phyloP scores from a whole-genome alignment of 92 coral and sea anemone species.

The Palythoa grandis region DNA sequence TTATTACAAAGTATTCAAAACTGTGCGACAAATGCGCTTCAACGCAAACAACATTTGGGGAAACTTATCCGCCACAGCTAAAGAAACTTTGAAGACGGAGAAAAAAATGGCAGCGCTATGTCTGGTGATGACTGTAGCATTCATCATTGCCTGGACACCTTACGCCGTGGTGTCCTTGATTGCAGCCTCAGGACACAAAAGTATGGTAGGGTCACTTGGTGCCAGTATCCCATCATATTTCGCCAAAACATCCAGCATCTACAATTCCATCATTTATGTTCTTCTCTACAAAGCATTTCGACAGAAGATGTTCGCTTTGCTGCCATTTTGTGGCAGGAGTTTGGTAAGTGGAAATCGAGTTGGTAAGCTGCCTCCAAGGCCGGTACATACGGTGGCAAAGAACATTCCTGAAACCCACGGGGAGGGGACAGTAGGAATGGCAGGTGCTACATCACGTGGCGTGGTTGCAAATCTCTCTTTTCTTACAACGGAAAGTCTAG shows the following conservation, averaged over 20 bases:
- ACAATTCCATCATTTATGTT: neutral
- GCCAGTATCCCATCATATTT: neutral
- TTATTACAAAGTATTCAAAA: slow-evolving; percentile 50
- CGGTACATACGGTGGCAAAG: neutral
- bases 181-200: neutral
- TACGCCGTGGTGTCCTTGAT: neutral
- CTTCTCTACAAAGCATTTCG: neutral
- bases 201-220: neutral
- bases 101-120: slow-evolving; percentile 52
- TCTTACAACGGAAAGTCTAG: too few relatives aligned
- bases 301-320: neutral
- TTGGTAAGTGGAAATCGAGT: neutral
- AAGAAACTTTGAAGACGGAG: slow-evolving; percentile 49
- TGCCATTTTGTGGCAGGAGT: neutral
- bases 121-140: slow-evolving; percentile 64
- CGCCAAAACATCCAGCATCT: neutral
- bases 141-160: slow-evolving; percentile 3
- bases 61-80: slow-evolving; percentile 46
- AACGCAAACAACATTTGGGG: slow-evolving; percentile 71
- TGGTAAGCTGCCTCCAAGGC: neutral
- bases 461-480: too few relatives aligned
- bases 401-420: neutral
- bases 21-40: slow-evolving; percentile 48
- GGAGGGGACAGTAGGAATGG: neutral
- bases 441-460: neutral